These are phyloP conservation scores for Chirona hameri DNA, from an alignment of 2,888 invertebrate species.

Conservation along the genomic window DNA sequence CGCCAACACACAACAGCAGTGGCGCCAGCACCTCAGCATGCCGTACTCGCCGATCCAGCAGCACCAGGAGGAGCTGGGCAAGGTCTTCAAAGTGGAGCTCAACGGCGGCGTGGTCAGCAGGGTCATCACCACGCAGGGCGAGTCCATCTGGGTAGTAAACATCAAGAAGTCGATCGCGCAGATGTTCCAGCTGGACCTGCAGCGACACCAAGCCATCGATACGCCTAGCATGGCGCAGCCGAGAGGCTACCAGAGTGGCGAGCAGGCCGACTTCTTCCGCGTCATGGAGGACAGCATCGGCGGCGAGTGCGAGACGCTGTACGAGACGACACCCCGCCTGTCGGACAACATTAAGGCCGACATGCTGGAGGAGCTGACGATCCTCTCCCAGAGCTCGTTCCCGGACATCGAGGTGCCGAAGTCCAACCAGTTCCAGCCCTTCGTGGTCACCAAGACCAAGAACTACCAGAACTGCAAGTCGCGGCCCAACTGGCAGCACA, in stretches of 20 bases:
- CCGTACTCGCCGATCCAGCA: background rate
- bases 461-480: conserved; percentile 48
- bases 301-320: conserved; percentile 46
- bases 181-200: conserved; percentile 45
- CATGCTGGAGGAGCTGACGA: conserved; percentile 24
- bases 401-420: conserved; percentile 2
- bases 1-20: background rate
- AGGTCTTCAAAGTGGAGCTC: conserved; percentile 29
- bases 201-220: conserved; percentile 36
- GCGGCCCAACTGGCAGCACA: conserved; percentile 42
- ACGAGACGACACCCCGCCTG: conserved; percentile 41
- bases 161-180: conserved; percentile 47
- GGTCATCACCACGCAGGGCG: conserved; percentile 40
- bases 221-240: background rate
- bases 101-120: conserved; percentile 31
- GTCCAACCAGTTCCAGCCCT: conserved; percentile 38
- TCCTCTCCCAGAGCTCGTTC: background rate
- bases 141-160: conserved; percentile 48
- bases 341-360: conserved; percentile 33
- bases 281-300: conserved; percentile 43
- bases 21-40: background rate
- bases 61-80: background rate
- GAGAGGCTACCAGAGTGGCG: conserved; percentile 34
- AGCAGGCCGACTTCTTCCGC: conserved; percentile 40
- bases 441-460: conserved; percentile 47